Evolutionary conservation across 2,888 invertebrate genomes (phyloP).

Genomic region (Spialia ferax): DNA sequence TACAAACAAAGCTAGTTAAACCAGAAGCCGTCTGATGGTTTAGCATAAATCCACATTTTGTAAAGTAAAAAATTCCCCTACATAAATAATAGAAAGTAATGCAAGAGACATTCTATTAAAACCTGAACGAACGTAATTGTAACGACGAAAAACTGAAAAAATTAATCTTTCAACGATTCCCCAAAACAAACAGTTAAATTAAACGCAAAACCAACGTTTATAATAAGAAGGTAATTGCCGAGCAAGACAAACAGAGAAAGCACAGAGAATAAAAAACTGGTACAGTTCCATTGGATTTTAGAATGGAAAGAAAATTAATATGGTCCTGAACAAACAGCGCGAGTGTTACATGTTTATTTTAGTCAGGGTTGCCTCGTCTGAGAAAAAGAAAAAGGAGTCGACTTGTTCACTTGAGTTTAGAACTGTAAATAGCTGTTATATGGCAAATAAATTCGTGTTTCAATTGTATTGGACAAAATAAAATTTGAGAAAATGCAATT

Average conservation of each 20-base stretch:
- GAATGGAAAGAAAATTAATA: slow-evolving; percentile 36
- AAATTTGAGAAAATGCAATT: too few species aligned
- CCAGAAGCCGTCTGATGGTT: too few species aligned
- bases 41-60: too few species aligned
- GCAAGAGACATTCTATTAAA: background rate
- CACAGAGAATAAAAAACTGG: slow-evolving; percentile 25
- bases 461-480: too few species aligned
- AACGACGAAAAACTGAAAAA: background rate
- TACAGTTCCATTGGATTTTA: slow-evolving; percentile 27
- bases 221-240: slow-evolving; percentile 17
- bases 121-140: background rate
- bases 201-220: background rate
- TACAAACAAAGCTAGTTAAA: too few species aligned
- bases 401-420: too few species aligned
- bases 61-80: too few species aligned
- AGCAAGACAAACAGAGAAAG: slow-evolving; percentile 18
- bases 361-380: slow-evolving; percentile 20
- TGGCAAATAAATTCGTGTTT: too few species aligned
- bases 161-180: background rate
- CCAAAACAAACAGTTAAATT: slow-evolving; percentile 8
- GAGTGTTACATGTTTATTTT: slow-evolving; percentile 33
- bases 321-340: slow-evolving; percentile 36
- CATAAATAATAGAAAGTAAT: too few species aligned
- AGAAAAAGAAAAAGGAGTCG: background rate
- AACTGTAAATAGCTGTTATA: too few species aligned